Evolutionary conservation across 2,888 invertebrate species (phyloP).

Genomic region (Drosophila testacea): DNA sequence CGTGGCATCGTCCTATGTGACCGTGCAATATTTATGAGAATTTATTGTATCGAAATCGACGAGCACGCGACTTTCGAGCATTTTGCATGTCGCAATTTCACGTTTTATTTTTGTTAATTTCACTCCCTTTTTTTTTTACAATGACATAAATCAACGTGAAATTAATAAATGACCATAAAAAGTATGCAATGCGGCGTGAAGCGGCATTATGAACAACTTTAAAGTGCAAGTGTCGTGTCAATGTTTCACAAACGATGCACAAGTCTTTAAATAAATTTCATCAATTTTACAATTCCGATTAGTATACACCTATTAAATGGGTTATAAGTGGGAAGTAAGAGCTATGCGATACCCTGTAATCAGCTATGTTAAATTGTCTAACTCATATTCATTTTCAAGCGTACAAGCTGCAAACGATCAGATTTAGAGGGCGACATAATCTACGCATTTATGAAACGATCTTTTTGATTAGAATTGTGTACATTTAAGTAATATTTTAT

Average conservation of each 20-base stretch:
- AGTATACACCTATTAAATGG: neutral
- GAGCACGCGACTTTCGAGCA: constrained; percentile 68
- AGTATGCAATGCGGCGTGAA: constrained; percentile 52
- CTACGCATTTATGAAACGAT: too few relatives aligned
- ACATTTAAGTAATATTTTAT: too few relatives aligned
- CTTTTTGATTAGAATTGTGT: too few relatives aligned
- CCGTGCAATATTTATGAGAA: constrained; percentile 68
- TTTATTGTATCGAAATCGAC: constrained; percentile 75
- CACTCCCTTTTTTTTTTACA: neutral
- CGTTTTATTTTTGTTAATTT: constrained; percentile 8
- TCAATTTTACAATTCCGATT: neutral
- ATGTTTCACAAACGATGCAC: constrained; percentile 27
- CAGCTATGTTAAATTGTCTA: neutral
- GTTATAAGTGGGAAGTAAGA: too few relatives aligned
- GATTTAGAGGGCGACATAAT: too few relatives aligned
- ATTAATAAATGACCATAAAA: constrained; percentile 69
- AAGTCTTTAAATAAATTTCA: constrained; percentile 12
- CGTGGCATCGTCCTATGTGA: constrained; percentile 26
- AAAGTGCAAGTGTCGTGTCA: constrained; percentile 68
- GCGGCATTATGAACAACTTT: constrained; percentile 71
- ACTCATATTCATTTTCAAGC: too few relatives aligned
- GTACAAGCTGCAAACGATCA: too few relatives aligned
- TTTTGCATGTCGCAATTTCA: constrained; percentile 49
- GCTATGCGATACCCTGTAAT: neutral
- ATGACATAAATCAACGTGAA: constrained; percentile 69